These are phyloP conservation scores for Acleris sparsana DNA, from an alignment of 2,888 invertebrate genomes.

Conservation along the genomic window DNA sequence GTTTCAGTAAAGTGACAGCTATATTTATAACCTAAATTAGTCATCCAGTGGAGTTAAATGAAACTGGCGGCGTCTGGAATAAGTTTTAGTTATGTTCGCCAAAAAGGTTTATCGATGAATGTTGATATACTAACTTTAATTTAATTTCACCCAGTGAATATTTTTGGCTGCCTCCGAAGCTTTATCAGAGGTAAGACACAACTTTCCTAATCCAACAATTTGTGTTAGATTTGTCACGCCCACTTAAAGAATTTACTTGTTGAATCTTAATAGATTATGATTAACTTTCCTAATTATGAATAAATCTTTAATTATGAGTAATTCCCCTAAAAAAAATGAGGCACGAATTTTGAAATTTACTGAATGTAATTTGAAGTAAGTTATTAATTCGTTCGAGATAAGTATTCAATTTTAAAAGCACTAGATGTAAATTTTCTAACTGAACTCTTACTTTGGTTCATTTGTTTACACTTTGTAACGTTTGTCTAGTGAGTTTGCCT, in stretches of 20 bases:
- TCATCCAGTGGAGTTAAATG: slow-evolving; percentile 57
- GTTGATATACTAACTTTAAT: slow-evolving; percentile 2
- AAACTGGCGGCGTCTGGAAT: slow-evolving; percentile 59
- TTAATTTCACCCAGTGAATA: slow-evolving; percentile 4
- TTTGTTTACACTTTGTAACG: too few species aligned
- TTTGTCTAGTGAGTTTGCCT: too few species aligned
- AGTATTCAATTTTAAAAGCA: too few species aligned
- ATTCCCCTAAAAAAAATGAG: too few species aligned
- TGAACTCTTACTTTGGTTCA: too few species aligned
- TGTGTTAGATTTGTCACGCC: slow-evolving; percentile 36
- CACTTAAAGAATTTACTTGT: slow-evolving; percentile 35
- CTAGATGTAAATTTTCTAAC: too few species aligned
- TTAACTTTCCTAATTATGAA: not conserved
- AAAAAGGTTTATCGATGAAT: slow-evolving; percentile 20
- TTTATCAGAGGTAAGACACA: slow-evolving; percentile 26
- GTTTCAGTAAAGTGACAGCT: slow-evolving; percentile 48
- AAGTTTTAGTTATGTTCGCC: slow-evolving; percentile 37
- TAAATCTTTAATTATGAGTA: not conserved
- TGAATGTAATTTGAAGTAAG: too few species aligned
- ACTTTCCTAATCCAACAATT: slow-evolving; percentile 30
- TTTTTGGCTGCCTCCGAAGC: slow-evolving; percentile 15
- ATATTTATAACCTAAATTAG: slow-evolving; percentile 76
- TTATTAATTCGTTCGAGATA: too few species aligned
- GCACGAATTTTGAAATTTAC: too few species aligned
- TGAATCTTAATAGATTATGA: slow-evolving; percentile 7